Conservation (phyloP, 1,140 invertebrate species). For the Sitophilus oryzae region DNA sequence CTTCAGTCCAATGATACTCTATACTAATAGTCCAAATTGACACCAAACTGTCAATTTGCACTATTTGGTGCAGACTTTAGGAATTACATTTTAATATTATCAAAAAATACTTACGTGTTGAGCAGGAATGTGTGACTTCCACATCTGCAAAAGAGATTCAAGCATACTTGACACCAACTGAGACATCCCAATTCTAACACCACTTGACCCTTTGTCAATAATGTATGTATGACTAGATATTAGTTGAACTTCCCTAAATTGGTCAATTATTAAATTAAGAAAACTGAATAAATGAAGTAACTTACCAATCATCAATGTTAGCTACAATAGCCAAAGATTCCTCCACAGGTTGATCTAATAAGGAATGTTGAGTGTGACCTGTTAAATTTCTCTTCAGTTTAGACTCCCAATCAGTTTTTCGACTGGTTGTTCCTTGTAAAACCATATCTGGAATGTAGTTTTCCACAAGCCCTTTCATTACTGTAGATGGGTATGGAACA, state of each 20-base stretch:
- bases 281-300: too few relatives aligned
- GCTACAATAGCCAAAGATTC: slow-evolving; percentile 79
- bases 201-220: slow-evolving; percentile 42
- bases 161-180: slow-evolving; percentile 77
- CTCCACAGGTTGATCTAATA: slow-evolving; percentile 61
- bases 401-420: slow-evolving; percentile 49
- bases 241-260: slow-evolving; percentile 49
- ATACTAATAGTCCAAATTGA: too few relatives aligned
- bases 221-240: slow-evolving; percentile 52
- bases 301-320: slow-evolving; percentile 77
- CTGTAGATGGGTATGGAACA: slow-evolving; percentile 11
- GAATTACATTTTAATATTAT: too few relatives aligned
- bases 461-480: slow-evolving; percentile 45
- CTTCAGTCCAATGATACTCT: too few relatives aligned
- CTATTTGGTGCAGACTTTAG: too few relatives aligned
- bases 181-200: slow-evolving; percentile 64
- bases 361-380: slow-evolving; percentile 53
- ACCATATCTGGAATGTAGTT: slow-evolving; percentile 73
- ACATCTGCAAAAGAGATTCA: slow-evolving; percentile 73
- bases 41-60: too few relatives aligned
- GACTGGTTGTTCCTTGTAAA: slow-evolving; percentile 54
- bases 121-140: slow-evolving; percentile 57
- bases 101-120: slow-evolving; percentile 55
- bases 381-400: slow-evolving; percentile 50
- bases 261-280: slow-evolving; percentile 3